These are phyloP conservation scores for Psilopsiagon aurifrons DNA, from an alignment of 2,113 vertebrate genomes.

Conservation along the genomic window DNA sequence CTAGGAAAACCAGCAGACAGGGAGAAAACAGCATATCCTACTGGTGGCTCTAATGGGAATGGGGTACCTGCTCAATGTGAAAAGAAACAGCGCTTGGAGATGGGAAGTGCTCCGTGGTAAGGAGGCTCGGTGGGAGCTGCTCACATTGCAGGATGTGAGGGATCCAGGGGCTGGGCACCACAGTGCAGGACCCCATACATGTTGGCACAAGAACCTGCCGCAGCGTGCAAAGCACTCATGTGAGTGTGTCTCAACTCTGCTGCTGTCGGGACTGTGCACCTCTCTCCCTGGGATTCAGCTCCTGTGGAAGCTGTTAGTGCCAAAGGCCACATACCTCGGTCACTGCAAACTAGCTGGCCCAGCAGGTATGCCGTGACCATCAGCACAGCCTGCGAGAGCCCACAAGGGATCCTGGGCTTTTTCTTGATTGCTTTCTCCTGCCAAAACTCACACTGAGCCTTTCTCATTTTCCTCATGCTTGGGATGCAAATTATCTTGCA, in stretches of 20 bases:
- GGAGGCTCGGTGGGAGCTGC: background rate
- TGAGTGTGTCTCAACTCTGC: background rate
- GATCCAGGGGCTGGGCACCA: background rate
- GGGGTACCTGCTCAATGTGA: background rate
- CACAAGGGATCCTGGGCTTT: background rate
- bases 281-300: background rate
- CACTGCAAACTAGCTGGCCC: background rate
- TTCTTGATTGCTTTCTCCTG: background rate
- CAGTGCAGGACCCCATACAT: background rate
- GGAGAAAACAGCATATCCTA: background rate
- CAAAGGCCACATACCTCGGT: background rate
- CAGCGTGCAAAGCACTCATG: background rate
- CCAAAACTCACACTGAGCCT: background rate
- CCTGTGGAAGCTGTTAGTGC: background rate
- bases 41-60: background rate
- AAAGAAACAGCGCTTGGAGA: background rate
- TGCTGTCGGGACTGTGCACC: background rate
- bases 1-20: background rate
- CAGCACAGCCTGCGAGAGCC: background rate
- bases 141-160: background rate
- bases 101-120: rapidly evolving
- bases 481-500: background rate
- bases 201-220: background rate
- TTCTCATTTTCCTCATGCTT: background rate
- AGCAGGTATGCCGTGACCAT: rapidly evolving